A percentile compares a stretch with the other conserved stretches of the same genome.
These are phyloP conservation scores for Selenia dentaria DNA, from an alignment of 2,888 invertebrate species.

Conservation along the genomic window DNA sequence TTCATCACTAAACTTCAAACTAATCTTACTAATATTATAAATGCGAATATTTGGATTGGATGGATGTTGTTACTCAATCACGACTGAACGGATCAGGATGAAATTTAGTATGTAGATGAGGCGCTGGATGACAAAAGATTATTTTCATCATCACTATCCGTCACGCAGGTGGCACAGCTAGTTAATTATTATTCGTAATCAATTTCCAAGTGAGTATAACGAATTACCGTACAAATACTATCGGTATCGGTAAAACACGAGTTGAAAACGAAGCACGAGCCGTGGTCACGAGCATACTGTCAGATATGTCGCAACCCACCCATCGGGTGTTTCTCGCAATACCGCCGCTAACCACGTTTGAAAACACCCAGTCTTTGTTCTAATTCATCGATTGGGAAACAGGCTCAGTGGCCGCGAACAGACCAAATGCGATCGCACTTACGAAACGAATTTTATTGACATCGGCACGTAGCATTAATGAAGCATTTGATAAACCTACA, in stretches of 20 bases:
- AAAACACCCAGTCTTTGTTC: slow-evolving; percentile 55
- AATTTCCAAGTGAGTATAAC: not conserved
- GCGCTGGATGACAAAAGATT: too few species aligned
- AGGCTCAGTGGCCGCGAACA: slow-evolving; percentile 21
- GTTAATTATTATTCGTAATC: slow-evolving; percentile 16
- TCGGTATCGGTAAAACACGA: slow-evolving; percentile 16
- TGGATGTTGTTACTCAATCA: too few species aligned
- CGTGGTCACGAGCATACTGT: slow-evolving; percentile 49
- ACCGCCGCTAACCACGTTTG: slow-evolving; percentile 47
- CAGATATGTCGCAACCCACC: slow-evolving; percentile 49
- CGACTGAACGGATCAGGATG: too few species aligned
- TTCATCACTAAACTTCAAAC: slow-evolving; percentile 4
- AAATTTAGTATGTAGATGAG: too few species aligned
- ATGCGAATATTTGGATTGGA: too few species aligned
- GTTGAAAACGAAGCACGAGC: slow-evolving; percentile 37
- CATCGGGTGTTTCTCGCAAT: slow-evolving; percentile 39
- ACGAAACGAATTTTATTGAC: slow-evolving; percentile 24
- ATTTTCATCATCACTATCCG: too few species aligned
- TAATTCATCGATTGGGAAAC: slow-evolving; percentile 24
- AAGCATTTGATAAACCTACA: too few species aligned
- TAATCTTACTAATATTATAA: too few species aligned
- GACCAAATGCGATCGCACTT: slow-evolving; percentile 22
- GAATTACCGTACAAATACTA: slow-evolving; percentile 1
- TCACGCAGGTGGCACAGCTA: too few species aligned
- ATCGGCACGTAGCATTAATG: slow-evolving; percentile 6